Conservation (phyloP, 2,113 vertebrate genomes). For the Choloepus hoffmanni region DNA sequence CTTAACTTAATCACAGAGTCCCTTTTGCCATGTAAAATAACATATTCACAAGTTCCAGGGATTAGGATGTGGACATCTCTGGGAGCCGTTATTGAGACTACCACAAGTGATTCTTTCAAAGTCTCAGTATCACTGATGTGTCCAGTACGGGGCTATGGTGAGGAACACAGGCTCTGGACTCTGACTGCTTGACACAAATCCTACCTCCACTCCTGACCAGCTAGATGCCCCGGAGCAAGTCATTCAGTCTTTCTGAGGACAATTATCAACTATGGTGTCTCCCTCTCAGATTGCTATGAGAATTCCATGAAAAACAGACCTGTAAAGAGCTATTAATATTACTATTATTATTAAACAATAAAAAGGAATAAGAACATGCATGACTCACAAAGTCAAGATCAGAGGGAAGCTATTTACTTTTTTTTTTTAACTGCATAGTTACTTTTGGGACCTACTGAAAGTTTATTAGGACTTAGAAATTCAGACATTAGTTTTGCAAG, state of each 20-base stretch:
- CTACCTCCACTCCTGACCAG: neutral
- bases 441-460: neutral
- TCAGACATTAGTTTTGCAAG: neutral
- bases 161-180: neutral
- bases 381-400: neutral
- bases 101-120: neutral
- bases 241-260: neutral
- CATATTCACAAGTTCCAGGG: neutral
- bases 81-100: neutral
- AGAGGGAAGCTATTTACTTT: neutral
- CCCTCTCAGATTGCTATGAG: neutral
- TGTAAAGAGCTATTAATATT: neutral
- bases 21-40: neutral
- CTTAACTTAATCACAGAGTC: constrained; percentile 23
- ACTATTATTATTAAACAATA: neutral
- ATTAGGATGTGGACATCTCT: neutral
- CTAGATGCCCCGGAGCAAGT: neutral
- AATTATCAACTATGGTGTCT: neutral
- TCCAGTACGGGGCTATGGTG: neutral
- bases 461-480: neutral
- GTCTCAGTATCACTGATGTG: neutral
- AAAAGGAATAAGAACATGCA: neutral
- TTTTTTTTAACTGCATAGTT: neutral
- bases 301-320: neutral
- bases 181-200: neutral